Evolutionary conservation across 1,140 invertebrate species (phyloP).

Genomic region (Danaus plexippus): DNA sequence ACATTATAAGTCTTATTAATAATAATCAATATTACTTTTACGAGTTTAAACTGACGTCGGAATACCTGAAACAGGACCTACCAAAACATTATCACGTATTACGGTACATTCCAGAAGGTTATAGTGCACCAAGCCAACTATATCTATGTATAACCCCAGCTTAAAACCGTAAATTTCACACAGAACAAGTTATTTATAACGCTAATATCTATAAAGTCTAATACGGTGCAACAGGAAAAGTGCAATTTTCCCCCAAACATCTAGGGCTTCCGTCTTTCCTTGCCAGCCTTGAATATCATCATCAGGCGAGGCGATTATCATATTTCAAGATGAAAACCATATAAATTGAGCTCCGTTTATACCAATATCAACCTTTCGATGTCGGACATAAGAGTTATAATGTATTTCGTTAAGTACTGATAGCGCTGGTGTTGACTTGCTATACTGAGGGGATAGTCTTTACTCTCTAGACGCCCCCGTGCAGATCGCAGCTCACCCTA

Average conservation of each 20-base stretch:
- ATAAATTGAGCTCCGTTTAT: constrained; percentile 9
- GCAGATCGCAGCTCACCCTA: constrained; percentile 45
- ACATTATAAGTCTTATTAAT: background rate
- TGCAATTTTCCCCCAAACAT: constrained; percentile 38
- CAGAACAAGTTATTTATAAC: no score
- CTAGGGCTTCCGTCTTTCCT: constrained; percentile 54
- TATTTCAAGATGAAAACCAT: constrained; percentile 51
- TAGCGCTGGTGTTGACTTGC: constrained; percentile 26
- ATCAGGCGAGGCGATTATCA: constrained; percentile 61
- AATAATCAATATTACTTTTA: no score
- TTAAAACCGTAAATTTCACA: no score
- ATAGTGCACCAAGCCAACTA: no score
- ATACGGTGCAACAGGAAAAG: constrained; percentile 19
- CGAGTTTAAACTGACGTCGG: no score
- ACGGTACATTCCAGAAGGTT: no score
- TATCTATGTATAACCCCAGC: no score
- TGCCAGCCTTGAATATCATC: constrained; percentile 66
- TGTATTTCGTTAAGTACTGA: background rate
- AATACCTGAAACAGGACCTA: no score
- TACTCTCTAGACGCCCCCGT: constrained; percentile 32
- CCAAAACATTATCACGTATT: no score
- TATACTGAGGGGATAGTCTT: constrained; percentile 42
- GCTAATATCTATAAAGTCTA: constrained; percentile 2
- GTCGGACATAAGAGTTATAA: constrained; percentile 8
- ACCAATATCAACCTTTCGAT: constrained; percentile 15